These are phyloP conservation scores for Eupsilia transversa DNA, from an alignment of 2,888 invertebrate genomes.

Conservation along the genomic window DNA sequence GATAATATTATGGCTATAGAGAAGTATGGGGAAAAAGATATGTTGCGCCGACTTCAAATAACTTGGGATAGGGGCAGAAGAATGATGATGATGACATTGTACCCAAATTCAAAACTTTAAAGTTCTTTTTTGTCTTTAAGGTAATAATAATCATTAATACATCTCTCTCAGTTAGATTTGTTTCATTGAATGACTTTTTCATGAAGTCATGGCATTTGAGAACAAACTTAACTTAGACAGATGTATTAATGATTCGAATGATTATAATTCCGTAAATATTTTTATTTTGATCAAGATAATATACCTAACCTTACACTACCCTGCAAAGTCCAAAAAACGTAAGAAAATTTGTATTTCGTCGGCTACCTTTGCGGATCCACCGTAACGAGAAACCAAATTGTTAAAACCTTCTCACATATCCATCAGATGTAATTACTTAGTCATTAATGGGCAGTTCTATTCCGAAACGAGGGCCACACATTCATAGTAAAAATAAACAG, in stretches of 20 bases:
- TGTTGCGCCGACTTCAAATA: too few species aligned
- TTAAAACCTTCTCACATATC: background rate
- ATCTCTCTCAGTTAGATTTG: too few species aligned
- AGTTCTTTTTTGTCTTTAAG: background rate
- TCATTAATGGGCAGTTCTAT: background rate
- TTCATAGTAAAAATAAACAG: background rate
- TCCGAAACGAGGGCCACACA: background rate
- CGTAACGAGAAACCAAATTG: background rate
- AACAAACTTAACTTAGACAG: too few species aligned
- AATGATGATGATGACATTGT: background rate
- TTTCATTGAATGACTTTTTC: too few species aligned
- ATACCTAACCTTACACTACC: background rate
- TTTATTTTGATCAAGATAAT: background rate
- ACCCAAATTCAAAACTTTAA: background rate
- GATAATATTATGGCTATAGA: background rate
- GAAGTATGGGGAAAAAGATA: background rate
- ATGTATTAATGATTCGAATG: too few species aligned
- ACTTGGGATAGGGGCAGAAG: too few species aligned
- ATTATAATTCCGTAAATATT: too few species aligned
- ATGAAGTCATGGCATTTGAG: too few species aligned
- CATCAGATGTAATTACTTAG: slow-evolving; percentile 44
- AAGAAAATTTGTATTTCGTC: background rate
- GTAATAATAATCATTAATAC: too few species aligned
- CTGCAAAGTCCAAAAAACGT: background rate
- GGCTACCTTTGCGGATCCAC: too few species aligned